Conservation (phyloP, 2,113 vertebrate species). For the Phainopepla nitens region DNA sequence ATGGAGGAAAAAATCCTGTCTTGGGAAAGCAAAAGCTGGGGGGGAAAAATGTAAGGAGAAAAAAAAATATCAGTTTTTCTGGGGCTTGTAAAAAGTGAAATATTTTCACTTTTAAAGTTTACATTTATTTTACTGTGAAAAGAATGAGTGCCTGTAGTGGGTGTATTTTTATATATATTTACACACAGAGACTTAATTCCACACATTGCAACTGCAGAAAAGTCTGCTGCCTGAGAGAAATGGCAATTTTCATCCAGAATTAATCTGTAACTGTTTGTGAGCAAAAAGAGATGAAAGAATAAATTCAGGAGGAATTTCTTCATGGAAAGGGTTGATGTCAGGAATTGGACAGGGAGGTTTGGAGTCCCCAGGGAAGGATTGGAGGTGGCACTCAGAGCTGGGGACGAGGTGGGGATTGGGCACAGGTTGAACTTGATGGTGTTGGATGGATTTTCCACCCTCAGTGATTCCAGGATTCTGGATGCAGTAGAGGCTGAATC, state of each 20-base stretch:
- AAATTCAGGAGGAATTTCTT: neutral
- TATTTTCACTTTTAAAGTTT: neutral
- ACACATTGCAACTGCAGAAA: neutral
- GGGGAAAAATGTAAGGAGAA: accelerated
- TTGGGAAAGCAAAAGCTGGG: neutral
- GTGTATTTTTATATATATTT: neutral
- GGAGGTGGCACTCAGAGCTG: neutral
- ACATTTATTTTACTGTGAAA: neutral
- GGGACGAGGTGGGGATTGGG: neutral
- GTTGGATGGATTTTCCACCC: neutral
- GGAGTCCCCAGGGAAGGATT: accelerated
- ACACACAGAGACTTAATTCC: neutral
- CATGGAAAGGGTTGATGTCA: neutral
- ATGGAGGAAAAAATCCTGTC: neutral
- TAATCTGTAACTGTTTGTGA: accelerated
- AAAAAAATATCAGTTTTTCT: neutral
- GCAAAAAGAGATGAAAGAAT: accelerated
- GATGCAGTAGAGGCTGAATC: accelerated
- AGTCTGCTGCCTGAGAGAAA: neutral
- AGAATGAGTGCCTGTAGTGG: neutral
- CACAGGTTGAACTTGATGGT: accelerated
- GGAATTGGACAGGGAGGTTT: neutral
- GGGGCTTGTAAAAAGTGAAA: neutral
- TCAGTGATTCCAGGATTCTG: too few relatives aligned
- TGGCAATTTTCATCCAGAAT: neutral